Conservation (phyloP, 2,113 vertebrate genomes). For the Gymnarchus niloticus region DNA sequence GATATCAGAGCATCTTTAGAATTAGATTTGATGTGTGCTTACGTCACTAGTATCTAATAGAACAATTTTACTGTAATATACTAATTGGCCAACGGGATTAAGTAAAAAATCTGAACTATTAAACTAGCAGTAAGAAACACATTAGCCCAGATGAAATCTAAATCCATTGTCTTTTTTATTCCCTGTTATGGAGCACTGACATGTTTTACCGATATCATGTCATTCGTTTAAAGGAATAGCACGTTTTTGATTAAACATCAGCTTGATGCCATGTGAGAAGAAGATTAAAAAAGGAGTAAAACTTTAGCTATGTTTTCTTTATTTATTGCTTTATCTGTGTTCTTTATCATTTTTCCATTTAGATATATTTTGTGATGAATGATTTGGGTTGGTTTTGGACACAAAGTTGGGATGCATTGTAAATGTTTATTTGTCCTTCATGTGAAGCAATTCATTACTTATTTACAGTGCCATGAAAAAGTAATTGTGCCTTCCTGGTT, state of each 20-base stretch:
- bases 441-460: no score
- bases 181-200: background rate
- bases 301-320: background rate
- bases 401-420: no score
- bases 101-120: background rate
- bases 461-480: no score
- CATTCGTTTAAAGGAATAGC: background rate
- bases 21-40: background rate
- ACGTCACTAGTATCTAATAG: background rate
- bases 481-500: no score
- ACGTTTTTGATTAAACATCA: background rate
- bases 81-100: background rate
- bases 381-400: no score
- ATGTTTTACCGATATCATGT: background rate
- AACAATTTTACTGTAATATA: background rate
- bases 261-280: no score
- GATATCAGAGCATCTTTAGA: background rate
- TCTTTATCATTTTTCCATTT: background rate
- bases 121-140: background rate
- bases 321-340: background rate
- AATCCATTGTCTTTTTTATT: background rate
- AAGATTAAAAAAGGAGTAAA: no score
- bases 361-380: no score
- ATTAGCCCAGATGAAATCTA: background rate
- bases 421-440: no score